phyloP scores from a whole-genome alignment of 2,888 invertebrate species.

The Odontothrips loti region DNA sequence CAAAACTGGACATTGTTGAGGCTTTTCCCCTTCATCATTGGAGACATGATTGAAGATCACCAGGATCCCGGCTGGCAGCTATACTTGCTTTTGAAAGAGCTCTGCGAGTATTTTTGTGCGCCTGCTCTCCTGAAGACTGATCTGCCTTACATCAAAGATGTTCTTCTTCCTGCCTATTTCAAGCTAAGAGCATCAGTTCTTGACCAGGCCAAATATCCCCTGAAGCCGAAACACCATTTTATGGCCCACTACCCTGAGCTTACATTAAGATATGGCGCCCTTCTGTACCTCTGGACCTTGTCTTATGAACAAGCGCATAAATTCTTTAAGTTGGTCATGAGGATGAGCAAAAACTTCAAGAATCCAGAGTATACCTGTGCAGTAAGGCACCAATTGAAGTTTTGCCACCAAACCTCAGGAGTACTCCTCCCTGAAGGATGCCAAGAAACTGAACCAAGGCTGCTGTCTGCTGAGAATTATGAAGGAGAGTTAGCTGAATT shows the following conservation, averaged over 20 bases:
- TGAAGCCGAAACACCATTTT: neutral
- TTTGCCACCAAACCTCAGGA: neutral
- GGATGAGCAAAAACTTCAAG: neutral
- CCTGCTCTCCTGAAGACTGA: neutral
- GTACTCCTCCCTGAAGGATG: too few relatives aligned
- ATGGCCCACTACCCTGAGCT: neutral
- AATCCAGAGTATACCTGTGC: neutral
- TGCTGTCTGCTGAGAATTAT: too few relatives aligned
- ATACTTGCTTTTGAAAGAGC: neutral
- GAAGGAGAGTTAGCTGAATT: too few relatives aligned
- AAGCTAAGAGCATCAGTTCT: neutral
- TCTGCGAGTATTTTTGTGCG: neutral
- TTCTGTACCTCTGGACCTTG: neutral
- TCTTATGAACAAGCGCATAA: neutral
- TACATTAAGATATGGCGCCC: neutral
- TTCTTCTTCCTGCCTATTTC: neutral
- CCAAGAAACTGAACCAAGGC: too few relatives aligned
- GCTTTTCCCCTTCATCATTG: neutral
- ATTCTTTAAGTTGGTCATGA: neutral
- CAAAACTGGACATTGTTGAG: neutral
- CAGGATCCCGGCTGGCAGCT: neutral
- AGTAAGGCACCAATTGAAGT: neutral
- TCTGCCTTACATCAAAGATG: neutral
- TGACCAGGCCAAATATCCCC: neutral
- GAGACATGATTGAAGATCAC: neutral